Percentiles rank a stretch among this genome's conserved stretches.
These are phyloP conservation scores for Eupithecia tripunctaria DNA, from an alignment of 2,888 invertebrate species.

Conservation along the genomic window DNA sequence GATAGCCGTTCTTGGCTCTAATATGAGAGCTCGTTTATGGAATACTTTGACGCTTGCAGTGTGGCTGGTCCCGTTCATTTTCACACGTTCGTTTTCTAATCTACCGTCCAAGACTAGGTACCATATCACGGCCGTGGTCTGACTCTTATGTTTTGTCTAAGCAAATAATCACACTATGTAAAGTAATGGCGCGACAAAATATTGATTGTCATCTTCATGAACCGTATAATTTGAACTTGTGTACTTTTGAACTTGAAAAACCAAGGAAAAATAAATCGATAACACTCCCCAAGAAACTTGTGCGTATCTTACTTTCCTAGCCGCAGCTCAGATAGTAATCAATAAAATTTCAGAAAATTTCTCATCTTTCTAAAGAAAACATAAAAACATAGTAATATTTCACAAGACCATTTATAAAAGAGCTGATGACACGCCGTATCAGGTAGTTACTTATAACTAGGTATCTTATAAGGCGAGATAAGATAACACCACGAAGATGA, in stretches of 20 bases:
- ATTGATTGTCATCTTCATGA: not conserved
- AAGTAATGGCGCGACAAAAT: not conserved
- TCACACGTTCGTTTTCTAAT: not conserved
- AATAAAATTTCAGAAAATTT: too few species aligned
- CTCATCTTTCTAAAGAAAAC: not conserved
- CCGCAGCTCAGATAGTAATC: not conserved
- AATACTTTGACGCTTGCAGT: too few species aligned
- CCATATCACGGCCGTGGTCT: too few species aligned
- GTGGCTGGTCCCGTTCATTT: not conserved
- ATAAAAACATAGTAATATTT: not conserved
- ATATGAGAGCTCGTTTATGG: not conserved
- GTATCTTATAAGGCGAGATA: not conserved
- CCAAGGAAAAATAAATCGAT: not conserved
- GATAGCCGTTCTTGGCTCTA: not conserved
- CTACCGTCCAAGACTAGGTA: not conserved
- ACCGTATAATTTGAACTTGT: not conserved
- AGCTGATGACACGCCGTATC: not conserved
- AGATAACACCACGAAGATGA: constrained; percentile 3
- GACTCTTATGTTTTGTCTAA: not conserved
- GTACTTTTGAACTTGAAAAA: not conserved
- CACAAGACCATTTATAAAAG: not conserved
- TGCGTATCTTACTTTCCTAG: not conserved
- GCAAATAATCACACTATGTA: not conserved
- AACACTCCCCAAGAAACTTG: not conserved
- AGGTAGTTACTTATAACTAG: not conserved